phyloP scores from a whole-genome alignment of 2,888 invertebrate species.

The Clitarchus hookeri region DNA sequence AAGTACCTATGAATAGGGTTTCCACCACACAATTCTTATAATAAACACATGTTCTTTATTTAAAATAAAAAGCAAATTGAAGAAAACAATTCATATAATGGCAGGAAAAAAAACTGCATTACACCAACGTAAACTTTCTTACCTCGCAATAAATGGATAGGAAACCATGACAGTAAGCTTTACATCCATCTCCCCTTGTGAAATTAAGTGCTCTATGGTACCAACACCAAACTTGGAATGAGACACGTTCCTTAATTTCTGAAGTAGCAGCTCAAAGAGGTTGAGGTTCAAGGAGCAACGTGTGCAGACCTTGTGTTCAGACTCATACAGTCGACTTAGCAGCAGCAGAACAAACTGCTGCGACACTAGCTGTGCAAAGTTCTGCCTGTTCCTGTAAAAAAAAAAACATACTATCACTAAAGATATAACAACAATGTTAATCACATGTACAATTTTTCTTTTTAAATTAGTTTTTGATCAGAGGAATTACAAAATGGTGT shows the following conservation, averaged over 20 bases:
- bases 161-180: neutral
- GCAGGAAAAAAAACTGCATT: no score
- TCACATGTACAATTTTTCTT: no score
- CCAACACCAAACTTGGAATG: neutral
- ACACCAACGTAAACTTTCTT: neutral
- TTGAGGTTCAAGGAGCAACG: neutral
- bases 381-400: neutral
- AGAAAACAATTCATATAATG: no score
- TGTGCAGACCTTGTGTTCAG: neutral
- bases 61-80: no score
- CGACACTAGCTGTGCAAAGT: neutral
- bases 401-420: neutral
- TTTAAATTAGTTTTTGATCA: no score
- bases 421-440: no score
- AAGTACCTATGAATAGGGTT: no score
- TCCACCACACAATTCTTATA: no score
- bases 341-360: slow-evolving; percentile 1
- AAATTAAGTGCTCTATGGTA: neutral
- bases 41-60: no score
- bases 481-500: no score
- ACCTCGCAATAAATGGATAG: neutral
- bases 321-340: neutral
- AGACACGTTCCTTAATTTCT: neutral
- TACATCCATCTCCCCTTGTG: neutral
- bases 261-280: neutral